Evolutionary conservation across 2,113 vertebrate species (phyloP), one percentile per base, ranked within the genome.

Genomic region (Podarcis raffonei): DNA sequence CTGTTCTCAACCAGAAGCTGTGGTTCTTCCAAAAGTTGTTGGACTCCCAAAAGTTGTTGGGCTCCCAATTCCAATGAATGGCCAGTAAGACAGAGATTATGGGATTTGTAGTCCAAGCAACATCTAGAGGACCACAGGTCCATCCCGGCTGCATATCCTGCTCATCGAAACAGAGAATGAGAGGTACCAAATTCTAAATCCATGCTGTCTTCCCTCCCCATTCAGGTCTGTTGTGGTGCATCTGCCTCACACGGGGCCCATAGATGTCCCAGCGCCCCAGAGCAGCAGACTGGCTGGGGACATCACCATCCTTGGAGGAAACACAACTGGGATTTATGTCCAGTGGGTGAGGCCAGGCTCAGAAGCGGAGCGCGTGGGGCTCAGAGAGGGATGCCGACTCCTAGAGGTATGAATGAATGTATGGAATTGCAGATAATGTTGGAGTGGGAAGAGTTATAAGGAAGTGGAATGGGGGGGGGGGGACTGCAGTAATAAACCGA

Each of bases 331-430:
- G 85, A 95, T 98, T 48, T 98, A 98, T 13, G 96, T 98, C 68
- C 98, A 97, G 71, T 96, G 97, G 53, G 98, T 98, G 91, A 97
- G 94, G 86, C 93, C 96, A 1, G 97, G 97, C n/a, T 98, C 98
- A 0, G 92, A 12, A 1, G 98, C 97, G 0, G 98, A 98, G 86
- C 95, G 89, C 4, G 95, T 88, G 22, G 98, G 98, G 27, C 95
- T 98, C 13, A 96, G 87, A 90, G 97, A 98, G 93, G 98, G 98
- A 69, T 97, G 96, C 77, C 95, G 98, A 90, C 96, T 98, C 35
- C 94, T 98, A 88, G 97, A 98, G 98, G 98, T 99, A 84, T 93
- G 95, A 83, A 48, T 0, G 48, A 84, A 87, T 77, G 65, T 74
- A 6, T 57, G 85, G 74, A 53, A 86, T 91, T 88, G 68, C 23